Base-by-base conservation (phyloP, 1,140 invertebrate genomes). In the Brachionus angularis region DNA sequence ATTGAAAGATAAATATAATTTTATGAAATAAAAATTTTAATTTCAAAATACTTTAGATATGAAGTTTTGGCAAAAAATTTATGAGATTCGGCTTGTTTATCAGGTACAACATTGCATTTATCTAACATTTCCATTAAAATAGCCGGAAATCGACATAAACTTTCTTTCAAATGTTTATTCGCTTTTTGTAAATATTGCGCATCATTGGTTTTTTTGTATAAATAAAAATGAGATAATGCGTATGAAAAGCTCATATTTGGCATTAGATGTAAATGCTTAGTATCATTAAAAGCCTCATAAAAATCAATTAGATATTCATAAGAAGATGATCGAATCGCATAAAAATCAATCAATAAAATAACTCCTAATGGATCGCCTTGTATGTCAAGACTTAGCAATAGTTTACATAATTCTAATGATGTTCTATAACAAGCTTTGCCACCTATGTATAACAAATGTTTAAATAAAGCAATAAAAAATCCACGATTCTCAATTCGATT, bases 161-260 rank as follows among this genome's bases (percentile, higher is more conserved):
- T 88, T 71, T 88, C 85, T 78, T 91, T 87, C 16, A 94, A 78
- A 58, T 86, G 74, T 46, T 83, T 75, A 74, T 89, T 84, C 2
- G 89, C 87, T 71, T 76, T 70, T n/a, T 83, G 82, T 23, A 73
- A 55, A 29, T 62, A 70, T 73, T 74, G 16, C 0, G 21, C 7
- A 39, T 72, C 52, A 8, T 72, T 74, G 4, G 74, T 73, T 53
- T 77, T 72, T 21, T 58, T 70, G 18, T 75, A 76, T 36, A 77
- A 72, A 76, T 87, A 83, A 83, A 87, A 89, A 78, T 88, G 82
- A 33, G 91, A 89, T 49, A 94, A 77, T 0, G 91, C 88, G 55
- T 89, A 81, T 1, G 90, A 93, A 76, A 88, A 93, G 0, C 89
- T 87, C 84, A 93, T 89, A 77, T 94, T 95, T 53, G 91, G 91